Evolutionary conservation across 2,888 invertebrate genomes (phyloP), one percentile per base, ranked within the genome.

Genomic region (Drosophila siamana): DNA sequence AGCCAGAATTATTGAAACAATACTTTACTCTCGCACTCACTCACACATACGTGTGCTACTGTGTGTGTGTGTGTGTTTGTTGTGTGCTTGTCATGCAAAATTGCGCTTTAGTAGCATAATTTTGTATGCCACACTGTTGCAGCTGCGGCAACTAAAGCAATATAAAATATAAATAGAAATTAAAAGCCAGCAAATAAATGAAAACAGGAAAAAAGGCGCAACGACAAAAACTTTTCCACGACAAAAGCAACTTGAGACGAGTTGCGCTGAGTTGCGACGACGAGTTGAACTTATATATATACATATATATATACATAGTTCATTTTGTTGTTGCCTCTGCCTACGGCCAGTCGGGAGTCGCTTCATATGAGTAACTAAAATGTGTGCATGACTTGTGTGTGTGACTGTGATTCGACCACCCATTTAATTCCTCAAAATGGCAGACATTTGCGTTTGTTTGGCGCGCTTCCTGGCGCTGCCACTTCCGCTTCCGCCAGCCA

Each of bases 1-100:
- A 90, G 79, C 86, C 86, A 85, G 89, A 90, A 89, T 88, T 86
- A 90, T 89, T 88, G 86, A 88, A 87, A 87, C 88, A 87, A 85
- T 88, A 79, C 83, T 87, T 89, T 77, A 86, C 65, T 68, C 78
- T 78, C 51, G 43, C 63, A 60, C 61, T 61, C 47, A 43, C 57
- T 57, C 26, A 16, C 38, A 46, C 38, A 19, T 8, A 11, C 28
- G 15, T n/a, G 16, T 55, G 44, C 22, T 26, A 38, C 36, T 40
- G 36, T 59, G 57, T 61, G 54, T 54, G 57, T 46, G 15, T 54
- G 62, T 44, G 57, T 65, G 9, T 47, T 22, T 67, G 48, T 66
- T 55, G 57, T 64, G 19, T 52, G 51, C 60, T 52, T 73, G 82
- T 78, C 83, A 78, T 85, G 80, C 71, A 64, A 80, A 88, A 88